Percentiles rank a stretch among this genome's conserved stretches.
Conservation (phyloP, 1,140 invertebrate species). For the Anadara kagoshimensis region DNA sequence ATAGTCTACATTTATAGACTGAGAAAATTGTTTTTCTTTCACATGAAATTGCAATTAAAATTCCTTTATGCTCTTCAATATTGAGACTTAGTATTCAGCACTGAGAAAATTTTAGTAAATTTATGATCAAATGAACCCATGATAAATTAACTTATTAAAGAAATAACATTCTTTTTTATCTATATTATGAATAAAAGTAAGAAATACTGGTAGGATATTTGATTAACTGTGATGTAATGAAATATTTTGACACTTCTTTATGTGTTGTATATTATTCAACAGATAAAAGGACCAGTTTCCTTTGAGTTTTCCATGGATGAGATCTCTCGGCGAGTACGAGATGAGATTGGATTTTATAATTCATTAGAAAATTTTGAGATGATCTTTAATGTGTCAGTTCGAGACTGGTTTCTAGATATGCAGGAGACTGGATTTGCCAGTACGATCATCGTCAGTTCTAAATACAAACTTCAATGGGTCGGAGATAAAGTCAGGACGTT, state of each 20-base stretch:
- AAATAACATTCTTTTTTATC: too few relatives aligned
- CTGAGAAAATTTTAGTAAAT: too few relatives aligned
- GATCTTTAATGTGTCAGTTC: conserved; percentile 83
- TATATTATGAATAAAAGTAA: too few relatives aligned
- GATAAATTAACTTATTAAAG: too few relatives aligned
- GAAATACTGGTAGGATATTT: too few relatives aligned
- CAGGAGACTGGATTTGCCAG: conserved; percentile 87
- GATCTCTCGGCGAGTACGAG: conserved; percentile 76
- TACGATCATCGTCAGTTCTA: conserved; percentile 90
- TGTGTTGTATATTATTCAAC: too few relatives aligned
- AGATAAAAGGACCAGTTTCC: conserved; percentile 90
- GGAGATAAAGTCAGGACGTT: conserved; percentile 94
- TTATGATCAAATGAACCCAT: too few relatives aligned
- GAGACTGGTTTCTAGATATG: conserved; percentile 91
- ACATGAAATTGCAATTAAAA: too few relatives aligned
- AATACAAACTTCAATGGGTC: conserved; percentile 86
- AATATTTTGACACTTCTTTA: too few relatives aligned
- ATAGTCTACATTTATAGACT: too few relatives aligned
- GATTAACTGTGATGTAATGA: too few relatives aligned
- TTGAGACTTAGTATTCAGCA: background rate
- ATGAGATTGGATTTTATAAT: conserved; percentile 4
- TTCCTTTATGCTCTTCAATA: background rate
- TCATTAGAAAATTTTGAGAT: conserved; percentile 86
- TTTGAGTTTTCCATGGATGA: conserved; percentile 90
- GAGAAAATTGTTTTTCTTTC: too few relatives aligned